Conservation (phyloP, 1,140 invertebrate species). For the Cydia amplana region DNA sequence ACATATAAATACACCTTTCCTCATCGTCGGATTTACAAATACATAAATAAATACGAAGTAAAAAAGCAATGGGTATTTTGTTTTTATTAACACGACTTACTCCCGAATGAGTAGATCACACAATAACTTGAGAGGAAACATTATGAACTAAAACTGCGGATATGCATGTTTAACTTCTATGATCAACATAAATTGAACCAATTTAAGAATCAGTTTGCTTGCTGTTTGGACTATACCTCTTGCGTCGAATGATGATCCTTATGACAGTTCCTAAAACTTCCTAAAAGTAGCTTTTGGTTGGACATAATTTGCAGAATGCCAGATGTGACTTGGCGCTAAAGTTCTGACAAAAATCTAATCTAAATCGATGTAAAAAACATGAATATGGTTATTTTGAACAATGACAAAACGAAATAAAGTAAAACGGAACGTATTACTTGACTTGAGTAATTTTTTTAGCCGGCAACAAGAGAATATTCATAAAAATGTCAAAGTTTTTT, state of each 20-base stretch:
- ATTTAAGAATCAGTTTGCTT: neutral
- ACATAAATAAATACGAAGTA: neutral
- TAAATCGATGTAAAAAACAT: too few species aligned
- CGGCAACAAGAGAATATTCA: neutral
- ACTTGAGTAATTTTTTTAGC: neutral
- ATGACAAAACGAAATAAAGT: neutral
- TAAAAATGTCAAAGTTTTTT: neutral
- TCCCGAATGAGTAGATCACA: neutral
- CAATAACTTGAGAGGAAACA: slow-evolving; percentile 3
- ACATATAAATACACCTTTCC: neutral
- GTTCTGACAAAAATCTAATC: too few species aligned
- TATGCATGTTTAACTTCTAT: neutral
- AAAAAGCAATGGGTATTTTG: neutral
- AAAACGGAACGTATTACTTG: neutral
- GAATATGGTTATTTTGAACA: too few species aligned
- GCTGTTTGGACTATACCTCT: too few species aligned
- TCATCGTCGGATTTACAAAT: neutral
- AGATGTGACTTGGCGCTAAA: too few species aligned
- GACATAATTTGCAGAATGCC: too few species aligned
- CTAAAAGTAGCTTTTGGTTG: too few species aligned
- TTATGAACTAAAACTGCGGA: neutral
- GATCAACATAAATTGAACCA: neutral
- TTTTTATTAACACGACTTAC: neutral
- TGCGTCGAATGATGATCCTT: too few species aligned
- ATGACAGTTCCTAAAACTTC: too few species aligned